phyloP scores from a whole-genome alignment of 1,140 invertebrate species.

The Littorina saxatilis region DNA sequence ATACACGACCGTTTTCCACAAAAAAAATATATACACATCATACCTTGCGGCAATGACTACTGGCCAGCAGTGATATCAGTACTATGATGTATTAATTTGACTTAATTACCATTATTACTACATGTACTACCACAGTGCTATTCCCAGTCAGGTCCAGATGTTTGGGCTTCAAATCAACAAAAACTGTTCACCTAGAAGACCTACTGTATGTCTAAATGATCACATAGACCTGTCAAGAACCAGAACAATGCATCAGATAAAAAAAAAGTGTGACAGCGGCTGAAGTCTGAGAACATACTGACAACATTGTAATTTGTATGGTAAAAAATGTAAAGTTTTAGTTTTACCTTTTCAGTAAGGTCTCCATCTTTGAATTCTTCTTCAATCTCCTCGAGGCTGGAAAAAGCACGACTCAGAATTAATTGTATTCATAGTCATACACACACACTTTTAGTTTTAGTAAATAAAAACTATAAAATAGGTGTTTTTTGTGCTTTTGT shows the following conservation, averaged over 20 bases:
- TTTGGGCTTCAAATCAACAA: not conserved
- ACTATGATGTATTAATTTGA: no score
- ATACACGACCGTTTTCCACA: no score
- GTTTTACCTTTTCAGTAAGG: slow-evolving; percentile 59
- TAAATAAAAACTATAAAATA: not conserved
- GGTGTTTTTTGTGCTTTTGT: not conserved
- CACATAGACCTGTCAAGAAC: not conserved
- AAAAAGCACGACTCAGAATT: slow-evolving; percentile 21
- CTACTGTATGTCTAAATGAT: not conserved
- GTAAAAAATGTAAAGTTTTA: not conserved
- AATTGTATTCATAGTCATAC: slow-evolving; percentile 43
- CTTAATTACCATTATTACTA: no score
- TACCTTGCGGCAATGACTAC: no score
- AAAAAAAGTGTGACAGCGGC: not conserved
- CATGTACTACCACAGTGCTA: no score
- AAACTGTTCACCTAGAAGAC: not conserved
- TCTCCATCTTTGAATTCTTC: slow-evolving; percentile 64
- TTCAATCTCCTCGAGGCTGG: slow-evolving; percentile 61
- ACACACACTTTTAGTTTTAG: not conserved
- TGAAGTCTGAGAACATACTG: not conserved
- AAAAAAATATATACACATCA: no score
- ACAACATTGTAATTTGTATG: not conserved
- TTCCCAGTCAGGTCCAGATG: no score
- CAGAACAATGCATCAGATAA: not conserved
- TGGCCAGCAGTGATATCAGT: no score